These are phyloP conservation scores for Ctenopoma multispine DNA, from an alignment of 2,797 vertebrate species.

Conservation along the genomic window DNA sequence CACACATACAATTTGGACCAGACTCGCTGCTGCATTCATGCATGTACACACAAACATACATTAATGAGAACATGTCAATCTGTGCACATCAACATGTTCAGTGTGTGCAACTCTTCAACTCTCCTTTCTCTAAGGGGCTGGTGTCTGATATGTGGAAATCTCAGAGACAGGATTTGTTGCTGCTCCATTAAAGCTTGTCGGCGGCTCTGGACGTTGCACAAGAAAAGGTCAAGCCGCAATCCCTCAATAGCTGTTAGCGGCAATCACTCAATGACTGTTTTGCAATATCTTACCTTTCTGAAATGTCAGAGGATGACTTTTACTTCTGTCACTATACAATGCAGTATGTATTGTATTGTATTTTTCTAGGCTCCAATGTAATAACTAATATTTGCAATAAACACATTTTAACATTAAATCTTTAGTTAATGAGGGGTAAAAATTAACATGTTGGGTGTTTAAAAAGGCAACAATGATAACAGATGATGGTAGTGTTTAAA, in stretches of 20 bases:
- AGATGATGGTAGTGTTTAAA: too few relatives aligned
- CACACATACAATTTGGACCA: background rate
- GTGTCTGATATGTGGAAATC: slow-evolving; percentile 7
- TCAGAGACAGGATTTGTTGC: slow-evolving; percentile 6
- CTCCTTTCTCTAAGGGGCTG: slow-evolving; percentile 1
- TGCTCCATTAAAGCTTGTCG: slow-evolving; percentile 24
- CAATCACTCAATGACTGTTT: slow-evolving; percentile 29
- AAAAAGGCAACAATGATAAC: too few relatives aligned
- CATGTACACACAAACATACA: background rate
- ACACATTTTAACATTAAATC: background rate
- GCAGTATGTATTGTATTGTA: fast-evolving
- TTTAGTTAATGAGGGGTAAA: background rate
- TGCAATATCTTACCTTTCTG: slow-evolving; percentile 11
- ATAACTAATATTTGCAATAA: background rate
- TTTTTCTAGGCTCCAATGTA: background rate
- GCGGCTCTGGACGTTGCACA: background rate
- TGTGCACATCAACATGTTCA: too few relatives aligned
- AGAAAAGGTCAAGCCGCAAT: slow-evolving; percentile 48
- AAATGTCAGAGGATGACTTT: slow-evolving; percentile 46
- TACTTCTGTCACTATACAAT: background rate
- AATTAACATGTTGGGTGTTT: background rate
- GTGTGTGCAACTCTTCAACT: background rate
- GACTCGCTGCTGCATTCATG: background rate
- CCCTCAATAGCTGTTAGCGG: slow-evolving; percentile 30
- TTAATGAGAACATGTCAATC: background rate